phyloP scores from a whole-genome alignment of 2,113 vertebrate genomes.

The Monopterus albus region DNA sequence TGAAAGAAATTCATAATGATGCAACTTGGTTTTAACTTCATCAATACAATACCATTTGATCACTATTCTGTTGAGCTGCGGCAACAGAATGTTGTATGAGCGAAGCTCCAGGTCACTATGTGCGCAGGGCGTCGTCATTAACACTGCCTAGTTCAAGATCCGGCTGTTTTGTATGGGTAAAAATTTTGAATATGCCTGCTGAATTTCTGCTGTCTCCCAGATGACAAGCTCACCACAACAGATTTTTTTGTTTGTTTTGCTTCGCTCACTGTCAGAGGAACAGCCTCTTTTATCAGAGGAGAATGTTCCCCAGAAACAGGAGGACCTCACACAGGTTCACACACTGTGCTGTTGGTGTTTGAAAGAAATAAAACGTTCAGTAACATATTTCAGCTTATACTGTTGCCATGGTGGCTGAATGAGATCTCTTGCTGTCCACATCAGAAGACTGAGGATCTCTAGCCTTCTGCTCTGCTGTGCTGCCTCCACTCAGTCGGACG shows the following conservation, averaged over 20 bases:
- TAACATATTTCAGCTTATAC: slow-evolving; percentile 18
- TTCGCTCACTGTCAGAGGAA: not conserved
- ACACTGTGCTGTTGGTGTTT: not conserved
- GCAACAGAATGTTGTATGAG: not conserved
- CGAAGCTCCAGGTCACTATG: not conserved
- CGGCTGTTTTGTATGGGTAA: not conserved
- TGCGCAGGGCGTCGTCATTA: not conserved
- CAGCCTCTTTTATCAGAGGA: slow-evolving; percentile 17
- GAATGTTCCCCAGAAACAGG: not conserved
- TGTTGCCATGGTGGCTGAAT: not conserved
- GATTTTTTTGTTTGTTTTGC: slow-evolving; percentile 22
- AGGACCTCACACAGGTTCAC: not conserved
- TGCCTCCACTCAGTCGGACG: slow-evolving; percentile 1
- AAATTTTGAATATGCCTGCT: not conserved
- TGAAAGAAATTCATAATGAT: too few relatives aligned
- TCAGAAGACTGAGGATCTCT: slow-evolving; percentile 16
- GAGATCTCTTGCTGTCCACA: slow-evolving; percentile 11
- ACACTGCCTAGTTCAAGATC: not conserved
- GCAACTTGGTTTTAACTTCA: too few relatives aligned
- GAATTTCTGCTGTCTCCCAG: not conserved
- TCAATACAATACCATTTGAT: too few relatives aligned
- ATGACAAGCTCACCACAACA: not conserved
- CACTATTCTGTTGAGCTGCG: too few relatives aligned
- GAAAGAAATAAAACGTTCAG: not conserved
- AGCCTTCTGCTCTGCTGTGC: not conserved